Conservation (phyloP, 2,113 vertebrate genomes). For the Ondatra zibethicus region DNA sequence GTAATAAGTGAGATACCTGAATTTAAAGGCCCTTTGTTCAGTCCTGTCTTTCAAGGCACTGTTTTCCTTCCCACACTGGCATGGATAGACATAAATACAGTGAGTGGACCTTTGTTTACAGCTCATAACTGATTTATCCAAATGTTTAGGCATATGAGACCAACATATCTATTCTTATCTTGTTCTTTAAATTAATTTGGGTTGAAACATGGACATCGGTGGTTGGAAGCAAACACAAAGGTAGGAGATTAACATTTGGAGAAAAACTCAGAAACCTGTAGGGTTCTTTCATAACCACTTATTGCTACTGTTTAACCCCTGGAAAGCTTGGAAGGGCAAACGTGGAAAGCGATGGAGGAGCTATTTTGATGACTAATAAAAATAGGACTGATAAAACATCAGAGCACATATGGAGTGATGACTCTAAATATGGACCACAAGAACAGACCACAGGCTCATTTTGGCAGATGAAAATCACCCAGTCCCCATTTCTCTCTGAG, state of each 20-base stretch:
- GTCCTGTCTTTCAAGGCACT: background rate
- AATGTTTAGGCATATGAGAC: slow-evolving; percentile 6
- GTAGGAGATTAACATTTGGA: background rate
- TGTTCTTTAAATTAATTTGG: slow-evolving; percentile 4
- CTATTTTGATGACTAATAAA: slow-evolving; percentile 1
- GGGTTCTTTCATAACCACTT: background rate
- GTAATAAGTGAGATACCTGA: background rate
- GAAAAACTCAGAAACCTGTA: background rate
- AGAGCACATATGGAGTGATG: background rate
- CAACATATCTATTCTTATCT: background rate
- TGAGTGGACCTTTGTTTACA: background rate
- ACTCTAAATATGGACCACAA: background rate
- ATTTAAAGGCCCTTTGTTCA: background rate
- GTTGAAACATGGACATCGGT: background rate
- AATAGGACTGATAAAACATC: background rate
- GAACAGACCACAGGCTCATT: background rate
- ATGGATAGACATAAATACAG: background rate
- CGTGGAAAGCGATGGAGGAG: background rate
- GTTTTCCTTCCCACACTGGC: background rate
- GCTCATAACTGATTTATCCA: background rate
- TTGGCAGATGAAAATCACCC: background rate
- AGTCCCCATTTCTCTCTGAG: background rate
- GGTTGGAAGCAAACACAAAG: background rate
- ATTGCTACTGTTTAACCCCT: background rate
- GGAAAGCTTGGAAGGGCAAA: slow-evolving; percentile 10